phyloP scores from a whole-genome alignment of 2,113 vertebrate genomes.

The Puffinus mauretanicus region DNA sequence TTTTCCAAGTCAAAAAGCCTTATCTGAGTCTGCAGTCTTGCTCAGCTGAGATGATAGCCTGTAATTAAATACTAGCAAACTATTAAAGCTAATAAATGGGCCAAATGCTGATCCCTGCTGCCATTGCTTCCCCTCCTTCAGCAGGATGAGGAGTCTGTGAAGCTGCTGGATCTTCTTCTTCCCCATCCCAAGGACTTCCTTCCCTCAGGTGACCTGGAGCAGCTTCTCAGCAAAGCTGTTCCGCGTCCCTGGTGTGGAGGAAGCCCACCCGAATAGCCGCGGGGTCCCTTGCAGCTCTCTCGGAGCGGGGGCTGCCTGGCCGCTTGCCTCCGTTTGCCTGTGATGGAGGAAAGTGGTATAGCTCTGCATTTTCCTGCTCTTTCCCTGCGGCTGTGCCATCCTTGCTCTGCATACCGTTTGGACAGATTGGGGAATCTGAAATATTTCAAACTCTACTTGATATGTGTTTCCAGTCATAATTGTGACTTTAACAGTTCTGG shows the following conservation, averaged over 20 bases:
- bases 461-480: background rate
- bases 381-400: background rate
- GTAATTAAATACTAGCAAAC: background rate
- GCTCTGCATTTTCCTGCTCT: background rate
- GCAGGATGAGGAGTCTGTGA: background rate
- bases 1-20: background rate
- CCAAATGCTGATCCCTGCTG: background rate
- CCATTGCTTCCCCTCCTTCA: background rate
- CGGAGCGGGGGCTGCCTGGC: accelerated
- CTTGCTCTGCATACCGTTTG: background rate
- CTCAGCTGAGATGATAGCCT: background rate
- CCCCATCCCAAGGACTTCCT: background rate
- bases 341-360: background rate
- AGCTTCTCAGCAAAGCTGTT: background rate
- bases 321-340: background rate
- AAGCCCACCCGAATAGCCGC: accelerated
- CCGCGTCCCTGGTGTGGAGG: accelerated
- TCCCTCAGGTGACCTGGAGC: background rate
- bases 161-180: background rate
- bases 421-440: background rate
- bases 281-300: background rate
- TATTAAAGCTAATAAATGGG: background rate
- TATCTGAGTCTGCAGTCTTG: background rate
- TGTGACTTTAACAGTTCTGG: background rate
- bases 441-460: background rate